phyloP scores from a whole-genome alignment of 2,888 invertebrate species.

The Pachycephus smyrnensis region DNA sequence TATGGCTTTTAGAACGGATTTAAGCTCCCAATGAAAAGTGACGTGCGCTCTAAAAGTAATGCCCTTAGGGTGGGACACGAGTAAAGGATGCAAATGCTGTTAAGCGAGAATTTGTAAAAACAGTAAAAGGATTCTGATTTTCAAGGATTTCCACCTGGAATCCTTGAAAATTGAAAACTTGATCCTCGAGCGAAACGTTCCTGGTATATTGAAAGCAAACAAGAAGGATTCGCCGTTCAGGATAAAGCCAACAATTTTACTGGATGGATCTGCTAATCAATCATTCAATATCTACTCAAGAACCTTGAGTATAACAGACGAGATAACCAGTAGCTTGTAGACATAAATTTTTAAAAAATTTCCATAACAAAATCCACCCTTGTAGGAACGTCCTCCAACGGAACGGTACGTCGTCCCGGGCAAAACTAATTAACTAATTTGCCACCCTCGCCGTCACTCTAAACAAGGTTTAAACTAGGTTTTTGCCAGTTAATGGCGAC shows the following conservation, averaged over 20 bases:
- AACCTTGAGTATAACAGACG: neutral
- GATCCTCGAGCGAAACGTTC: too few species aligned
- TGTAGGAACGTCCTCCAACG: neutral
- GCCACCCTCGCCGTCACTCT: constrained; percentile 34
- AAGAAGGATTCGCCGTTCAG: neutral
- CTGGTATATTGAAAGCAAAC: too few species aligned
- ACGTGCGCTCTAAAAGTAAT: neutral
- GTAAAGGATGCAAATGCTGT: neutral
- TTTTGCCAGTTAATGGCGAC: constrained; percentile 53
- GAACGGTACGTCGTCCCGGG: constrained; percentile 34
- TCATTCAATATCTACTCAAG: neutral
- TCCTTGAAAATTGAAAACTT: too few species aligned
- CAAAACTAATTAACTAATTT: constrained; percentile 61
- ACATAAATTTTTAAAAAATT: neutral
- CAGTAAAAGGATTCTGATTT: too few species aligned
- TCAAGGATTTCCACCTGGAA: too few species aligned
- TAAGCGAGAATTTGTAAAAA: neutral
- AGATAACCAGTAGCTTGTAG: neutral
- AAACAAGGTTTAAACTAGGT: constrained; percentile 51
- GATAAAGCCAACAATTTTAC: neutral
- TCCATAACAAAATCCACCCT: neutral
- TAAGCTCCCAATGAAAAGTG: neutral
- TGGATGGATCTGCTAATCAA: neutral
- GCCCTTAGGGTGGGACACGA: neutral
- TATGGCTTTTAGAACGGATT: constrained; percentile 1